These are phyloP conservation scores for Parazoanthus darwini DNA, from an alignment of 92 coral and sea anemone species.

Conservation along the genomic window DNA sequence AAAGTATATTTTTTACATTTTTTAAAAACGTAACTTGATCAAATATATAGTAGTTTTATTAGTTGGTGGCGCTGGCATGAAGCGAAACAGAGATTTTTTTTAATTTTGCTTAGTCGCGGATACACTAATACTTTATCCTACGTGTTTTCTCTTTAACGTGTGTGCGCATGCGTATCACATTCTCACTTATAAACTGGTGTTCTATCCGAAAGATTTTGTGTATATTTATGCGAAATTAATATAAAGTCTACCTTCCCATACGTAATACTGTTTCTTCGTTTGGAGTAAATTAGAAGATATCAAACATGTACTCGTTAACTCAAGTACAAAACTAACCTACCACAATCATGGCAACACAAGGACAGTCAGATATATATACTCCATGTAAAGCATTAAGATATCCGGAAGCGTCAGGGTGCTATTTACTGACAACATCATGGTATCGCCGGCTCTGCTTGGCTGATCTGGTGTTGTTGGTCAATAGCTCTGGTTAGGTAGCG, in stretches of 20 bases:
- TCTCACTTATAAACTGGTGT: background rate
- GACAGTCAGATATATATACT: background rate
- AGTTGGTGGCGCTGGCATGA: too few species aligned
- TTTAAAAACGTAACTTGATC: too few species aligned
- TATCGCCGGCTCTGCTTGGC: slow-evolving; percentile 16
- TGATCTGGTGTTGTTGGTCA: slow-evolving; percentile 24
- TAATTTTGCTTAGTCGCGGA: too few species aligned
- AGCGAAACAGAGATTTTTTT: too few species aligned
- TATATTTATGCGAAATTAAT: background rate
- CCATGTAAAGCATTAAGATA: too few species aligned
- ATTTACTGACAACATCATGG: slow-evolving; percentile 22
- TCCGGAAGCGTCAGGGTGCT: slow-evolving; percentile 40
- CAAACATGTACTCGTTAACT: too few species aligned
- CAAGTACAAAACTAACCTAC: background rate
- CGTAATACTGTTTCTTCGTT: too few species aligned
- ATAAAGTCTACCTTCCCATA: background rate
- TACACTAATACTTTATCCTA: too few species aligned
- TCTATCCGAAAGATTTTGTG: background rate
- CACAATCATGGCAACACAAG: background rate
- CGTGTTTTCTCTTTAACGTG: background rate
- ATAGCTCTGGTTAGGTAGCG: slow-evolving; percentile 42
- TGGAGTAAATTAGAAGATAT: background rate
- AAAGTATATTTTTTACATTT: too few species aligned
- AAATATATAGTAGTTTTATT: too few species aligned
- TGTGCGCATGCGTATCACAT: slow-evolving; percentile 1